Evolutionary conservation across 2,888 invertebrate genomes (phyloP), one percentile per base, ranked within the genome.

Genomic region (Eupithecia subfuscata): DNA sequence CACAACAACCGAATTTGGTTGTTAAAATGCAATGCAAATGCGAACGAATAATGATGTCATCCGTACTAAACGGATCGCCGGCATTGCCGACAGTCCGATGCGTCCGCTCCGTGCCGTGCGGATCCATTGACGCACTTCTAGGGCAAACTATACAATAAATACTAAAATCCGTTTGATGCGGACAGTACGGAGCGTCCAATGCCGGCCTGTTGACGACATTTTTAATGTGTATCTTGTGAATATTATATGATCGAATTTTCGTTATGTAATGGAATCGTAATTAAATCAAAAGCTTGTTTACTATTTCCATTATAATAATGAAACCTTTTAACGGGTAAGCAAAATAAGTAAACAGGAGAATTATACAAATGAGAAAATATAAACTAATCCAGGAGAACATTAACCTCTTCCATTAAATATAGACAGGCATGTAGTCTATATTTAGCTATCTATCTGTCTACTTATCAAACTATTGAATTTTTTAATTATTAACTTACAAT

Each of bases 401-500:
- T 14, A 18, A 48, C 18, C 6, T 12, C 7, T 48, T 48, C 48
- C 5, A n/a, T n/a, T n/a, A n/a, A n/a, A n/a, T n/a, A n/a, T 45
- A 18, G n/a, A n/a, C n/a, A n/a, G n/a, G n/a, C 16, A 45, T 45
- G 0, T 14, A 7, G 16, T 45, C 52, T n/a, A n/a, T 48, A 48
- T 30, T 0, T 63, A 64, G 2, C 30, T 64, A 30, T 34, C 7
- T 30, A 30, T 64, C 2, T 30, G 7, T 14, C 3, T 63, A 64
- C 8, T 16, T 64, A 30, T 34, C 7, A 16, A 30, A 16, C 7
- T 30, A 2, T 30, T 64, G 63, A 11, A 11, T 63, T 63, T 5
- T 63, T 6, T 14, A 25, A 25, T 34, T n/a, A 48, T 22, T 37
- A 30, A 89, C 95, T 95, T 91, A 97, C 97, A 95, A 97, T 91